Percentiles rank a stretch among this genome's conserved stretches.
Conservation (phyloP, 2,888 invertebrate species). For the Leucozona laternaria region DNA sequence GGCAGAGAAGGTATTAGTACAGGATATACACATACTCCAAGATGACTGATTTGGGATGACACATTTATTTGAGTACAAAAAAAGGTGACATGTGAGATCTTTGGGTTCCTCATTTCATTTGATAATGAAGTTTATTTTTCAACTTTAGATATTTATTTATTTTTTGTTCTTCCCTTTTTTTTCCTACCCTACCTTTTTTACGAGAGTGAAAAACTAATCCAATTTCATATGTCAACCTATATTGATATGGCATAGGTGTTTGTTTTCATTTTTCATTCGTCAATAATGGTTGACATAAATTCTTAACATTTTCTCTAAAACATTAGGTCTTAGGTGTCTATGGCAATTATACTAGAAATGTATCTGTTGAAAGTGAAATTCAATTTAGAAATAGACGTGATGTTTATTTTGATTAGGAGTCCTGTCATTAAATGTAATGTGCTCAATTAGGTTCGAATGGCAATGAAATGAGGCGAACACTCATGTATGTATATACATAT, state of each 20-base stretch:
- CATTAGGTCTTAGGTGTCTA: neutral
- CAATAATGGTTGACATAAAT: slow-evolving; percentile 23
- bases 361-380: slow-evolving; percentile 23
- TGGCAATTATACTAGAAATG: slow-evolving; percentile 25
- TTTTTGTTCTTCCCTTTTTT: neutral
- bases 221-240: slow-evolving; percentile 1
- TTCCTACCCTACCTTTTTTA: neutral
- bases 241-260: neutral
- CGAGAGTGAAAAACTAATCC: neutral
- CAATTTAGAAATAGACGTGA: slow-evolving; percentile 27
- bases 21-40: neutral
- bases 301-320: neutral
- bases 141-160: slow-evolving; percentile 4
- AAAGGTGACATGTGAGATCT: slow-evolving; percentile 29
- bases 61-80: slow-evolving; percentile 7
- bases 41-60: slow-evolving; percentile 36
- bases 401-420: slow-evolving; percentile 25
- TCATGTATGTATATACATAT: neutral
- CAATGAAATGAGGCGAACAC: neutral
- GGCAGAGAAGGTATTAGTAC: neutral
- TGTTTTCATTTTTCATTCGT: slow-evolving; percentile 26
- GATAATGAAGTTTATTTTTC: slow-evolving; percentile 36
- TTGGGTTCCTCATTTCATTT: slow-evolving; percentile 5
- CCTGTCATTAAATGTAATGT: slow-evolving; percentile 13
- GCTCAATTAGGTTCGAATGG: slow-evolving; percentile 5